phyloP scores from a whole-genome alignment of 2,797 vertebrate genomes.

The Malurus splendens region DNA sequence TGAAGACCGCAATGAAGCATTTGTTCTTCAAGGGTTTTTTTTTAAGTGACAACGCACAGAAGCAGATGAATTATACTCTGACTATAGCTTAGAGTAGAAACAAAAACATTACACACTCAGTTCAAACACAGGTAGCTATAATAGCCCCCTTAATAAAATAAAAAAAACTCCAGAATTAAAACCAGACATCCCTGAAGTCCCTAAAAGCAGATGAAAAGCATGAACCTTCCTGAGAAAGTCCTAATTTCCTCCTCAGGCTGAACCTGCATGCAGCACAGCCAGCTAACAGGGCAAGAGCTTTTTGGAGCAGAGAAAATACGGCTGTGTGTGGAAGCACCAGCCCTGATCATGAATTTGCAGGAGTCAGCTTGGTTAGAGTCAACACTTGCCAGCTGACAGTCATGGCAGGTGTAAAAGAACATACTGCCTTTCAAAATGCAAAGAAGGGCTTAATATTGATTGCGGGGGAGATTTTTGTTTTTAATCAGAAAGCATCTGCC shows the following conservation, averaged over 20 bases:
- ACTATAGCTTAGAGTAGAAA: background rate
- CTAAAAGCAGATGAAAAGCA: background rate
- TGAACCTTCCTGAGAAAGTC: background rate
- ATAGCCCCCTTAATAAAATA: background rate
- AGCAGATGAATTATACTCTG: background rate
- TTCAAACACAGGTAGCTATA: background rate
- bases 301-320: background rate
- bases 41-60: background rate
- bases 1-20: background rate
- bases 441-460: conserved; percentile 10
- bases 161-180: background rate
- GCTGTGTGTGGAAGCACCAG: background rate
- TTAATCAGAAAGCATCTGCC: background rate
- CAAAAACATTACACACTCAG: background rate
- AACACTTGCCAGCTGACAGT: background rate
- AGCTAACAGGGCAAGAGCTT: background rate
- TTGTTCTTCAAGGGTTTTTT: background rate
- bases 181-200: background rate
- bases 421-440: conserved; percentile 37
- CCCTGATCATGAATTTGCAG: conserved; percentile 5
- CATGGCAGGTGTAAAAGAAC: conserved; percentile 31
- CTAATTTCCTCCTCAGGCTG: background rate
- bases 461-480: background rate
- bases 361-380: background rate
- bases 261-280: accelerated